Evolutionary conservation across 2,888 invertebrate genomes (phyloP), one percentile per base, ranked within the genome.

Genomic region (Idaea straminata): DNA sequence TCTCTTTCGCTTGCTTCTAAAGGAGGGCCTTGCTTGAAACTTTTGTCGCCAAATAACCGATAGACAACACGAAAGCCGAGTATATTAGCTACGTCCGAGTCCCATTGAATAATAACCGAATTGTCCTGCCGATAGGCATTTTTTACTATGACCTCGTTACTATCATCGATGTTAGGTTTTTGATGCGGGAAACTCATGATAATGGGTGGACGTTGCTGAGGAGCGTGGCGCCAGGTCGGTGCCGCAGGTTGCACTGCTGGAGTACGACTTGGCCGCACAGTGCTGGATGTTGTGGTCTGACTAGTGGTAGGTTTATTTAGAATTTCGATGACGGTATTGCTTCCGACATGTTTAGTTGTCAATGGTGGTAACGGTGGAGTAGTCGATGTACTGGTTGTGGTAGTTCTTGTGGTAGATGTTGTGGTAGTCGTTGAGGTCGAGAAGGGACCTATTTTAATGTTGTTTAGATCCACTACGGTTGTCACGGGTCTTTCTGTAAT

Each of bases 61-160:
- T 98, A 98, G 34, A 98, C 96, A 13, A 98, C 97, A 68, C 97
- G 94, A 84, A 98, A 98, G 63, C 97, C 98, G n/a, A 97, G 93
- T 77, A 97, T 96, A 81, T 97, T 97, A 0, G 96, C 95, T 13
- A 96, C 96, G 78, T 97, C 96, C 1, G 97, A 97, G 80, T 97
- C 97, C 98, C 98, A 98, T 81, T 97, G 97, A 73, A 98, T 97
- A 76, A 97, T 96, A 25, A 98, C 97, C 0, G 97, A 95, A 83
- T 95, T 97, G 77, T 97, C 98, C 86, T 97, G 96, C 71, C 96
- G 92, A 82, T 96, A 96, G 10, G 97, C 97, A 78, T 96, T 97
- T 84, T 97, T 96, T 47, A 98, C 96, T 72, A 96, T 94, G 34
- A 98, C 97, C 82, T 97, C 97, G 74, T 95, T 96, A 66, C 93